phyloP scores from a whole-genome alignment of 2,888 invertebrate genomes.

The Sialis fuliginosa region DNA sequence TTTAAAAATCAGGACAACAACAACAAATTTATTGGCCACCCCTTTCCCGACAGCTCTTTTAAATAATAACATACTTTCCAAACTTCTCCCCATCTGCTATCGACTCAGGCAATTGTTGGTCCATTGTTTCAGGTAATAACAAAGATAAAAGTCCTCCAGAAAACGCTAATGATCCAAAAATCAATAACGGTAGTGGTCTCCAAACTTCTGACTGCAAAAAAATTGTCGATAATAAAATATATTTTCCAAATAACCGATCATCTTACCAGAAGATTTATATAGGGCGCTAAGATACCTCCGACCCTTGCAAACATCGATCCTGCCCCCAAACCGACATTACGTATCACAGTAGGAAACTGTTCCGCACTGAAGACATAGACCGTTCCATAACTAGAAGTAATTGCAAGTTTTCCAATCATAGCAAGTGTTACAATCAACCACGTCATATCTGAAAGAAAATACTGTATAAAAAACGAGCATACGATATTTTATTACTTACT shows the following conservation, averaged over 20 bases:
- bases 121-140: slow-evolving; percentile 45
- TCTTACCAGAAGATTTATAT: slow-evolving; percentile 35
- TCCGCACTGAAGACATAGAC: slow-evolving; percentile 57
- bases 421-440: slow-evolving; percentile 40
- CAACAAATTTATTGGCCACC: too few relatives aligned
- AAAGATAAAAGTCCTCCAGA: slow-evolving; percentile 35
- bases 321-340: slow-evolving; percentile 43
- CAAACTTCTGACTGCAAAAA: slow-evolving; percentile 31
- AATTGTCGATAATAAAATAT: neutral
- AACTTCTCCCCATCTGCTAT: slow-evolving; percentile 44
- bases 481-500: slow-evolving; percentile 10
- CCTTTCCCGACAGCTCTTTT: too few relatives aligned
- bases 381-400: slow-evolving; percentile 55
- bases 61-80: slow-evolving; percentile 31
- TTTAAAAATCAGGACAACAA: too few relatives aligned
- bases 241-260: neutral
- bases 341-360: slow-evolving; percentile 55
- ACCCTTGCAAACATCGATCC: slow-evolving; percentile 42
- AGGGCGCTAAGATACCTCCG: slow-evolving; percentile 42
- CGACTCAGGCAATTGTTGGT: slow-evolving; percentile 44
- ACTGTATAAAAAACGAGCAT: slow-evolving; percentile 3
- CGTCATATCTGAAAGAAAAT: slow-evolving; percentile 25
- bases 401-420: slow-evolving; percentile 54
- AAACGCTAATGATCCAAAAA: slow-evolving; percentile 38
- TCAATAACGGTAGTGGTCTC: slow-evolving; percentile 37